A percentile compares a stretch with the other conserved stretches of the same genome.
These are phyloP conservation scores for Pseudoatta argentina DNA, from an alignment of 1,140 invertebrate species.

Conservation along the genomic window DNA sequence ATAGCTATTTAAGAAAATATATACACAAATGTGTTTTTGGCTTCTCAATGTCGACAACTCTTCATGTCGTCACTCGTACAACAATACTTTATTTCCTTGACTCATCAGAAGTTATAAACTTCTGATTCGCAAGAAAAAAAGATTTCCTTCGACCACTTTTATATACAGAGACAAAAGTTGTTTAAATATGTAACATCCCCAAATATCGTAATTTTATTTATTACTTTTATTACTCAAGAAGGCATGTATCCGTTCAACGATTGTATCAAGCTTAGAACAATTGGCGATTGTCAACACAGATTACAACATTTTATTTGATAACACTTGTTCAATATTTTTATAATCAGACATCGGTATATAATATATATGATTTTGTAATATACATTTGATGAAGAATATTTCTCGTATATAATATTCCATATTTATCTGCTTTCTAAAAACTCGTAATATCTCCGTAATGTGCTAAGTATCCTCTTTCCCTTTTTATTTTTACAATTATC, in stretches of 20 bases:
- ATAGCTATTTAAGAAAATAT: constrained; percentile 53
- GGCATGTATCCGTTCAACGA: constrained; percentile 64
- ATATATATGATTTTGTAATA: constrained; percentile 84
- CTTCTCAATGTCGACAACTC: constrained; percentile 13
- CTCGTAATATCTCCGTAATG: constrained; percentile 69
- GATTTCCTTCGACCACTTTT: not conserved
- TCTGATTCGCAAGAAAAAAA: not conserved
- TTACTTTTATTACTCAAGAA: constrained; percentile 38
- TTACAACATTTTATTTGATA: constrained; percentile 82
- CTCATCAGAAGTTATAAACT: not conserved
- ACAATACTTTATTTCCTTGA: not conserved
- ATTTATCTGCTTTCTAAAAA: constrained; percentile 72
- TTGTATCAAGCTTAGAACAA: constrained; percentile 77
- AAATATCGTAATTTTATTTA: constrained; percentile 41
- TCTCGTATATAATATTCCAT: constrained; percentile 70
- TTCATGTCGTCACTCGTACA: not conserved
- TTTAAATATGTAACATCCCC: not conserved
- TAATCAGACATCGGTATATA: constrained; percentile 83
- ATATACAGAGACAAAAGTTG: constrained; percentile 19
- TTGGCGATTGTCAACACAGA: constrained; percentile 83
- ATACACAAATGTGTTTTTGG: constrained; percentile 22
- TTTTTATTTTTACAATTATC: constrained; percentile 56
- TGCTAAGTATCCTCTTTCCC: constrained; percentile 54
- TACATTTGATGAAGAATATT: constrained; percentile 79
- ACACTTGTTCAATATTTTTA: constrained; percentile 82